Conservation (phyloP, 2,113 vertebrate species). For the Saguinus midas region DNA sequence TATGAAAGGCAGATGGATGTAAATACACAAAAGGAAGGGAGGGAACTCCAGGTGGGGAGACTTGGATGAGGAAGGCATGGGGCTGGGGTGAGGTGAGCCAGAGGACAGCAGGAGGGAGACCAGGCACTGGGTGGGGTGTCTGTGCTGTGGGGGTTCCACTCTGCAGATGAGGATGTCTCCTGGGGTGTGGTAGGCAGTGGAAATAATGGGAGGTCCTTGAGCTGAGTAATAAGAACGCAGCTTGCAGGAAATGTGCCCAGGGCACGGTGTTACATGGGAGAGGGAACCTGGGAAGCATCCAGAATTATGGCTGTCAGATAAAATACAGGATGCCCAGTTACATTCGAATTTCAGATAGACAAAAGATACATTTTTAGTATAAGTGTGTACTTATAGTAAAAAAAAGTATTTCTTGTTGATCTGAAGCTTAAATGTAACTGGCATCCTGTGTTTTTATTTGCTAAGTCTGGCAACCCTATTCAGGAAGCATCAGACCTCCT, state of each 20-base stretch:
- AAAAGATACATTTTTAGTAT: background rate
- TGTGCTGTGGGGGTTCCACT: background rate
- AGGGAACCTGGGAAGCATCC: background rate
- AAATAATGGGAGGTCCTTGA: background rate
- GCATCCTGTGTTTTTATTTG: background rate
- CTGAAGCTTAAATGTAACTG: background rate
- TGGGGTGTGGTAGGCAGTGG: background rate
- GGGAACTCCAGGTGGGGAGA: background rate
- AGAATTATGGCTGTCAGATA: background rate
- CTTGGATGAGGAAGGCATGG: background rate
- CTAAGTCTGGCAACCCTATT: background rate
- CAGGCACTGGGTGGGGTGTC: background rate
- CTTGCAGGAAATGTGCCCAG: background rate
- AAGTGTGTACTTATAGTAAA: background rate
- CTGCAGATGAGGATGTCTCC: background rate
- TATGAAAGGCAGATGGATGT: constrained; percentile 20
- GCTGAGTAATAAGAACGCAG: background rate
- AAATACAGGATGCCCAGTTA: background rate
- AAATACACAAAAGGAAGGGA: background rate
- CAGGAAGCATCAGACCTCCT: background rate
- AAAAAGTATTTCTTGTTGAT: background rate
- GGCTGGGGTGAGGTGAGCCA: background rate
- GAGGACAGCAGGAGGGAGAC: background rate
- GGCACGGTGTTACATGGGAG: background rate
- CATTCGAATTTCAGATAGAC: background rate